Base-by-base conservation (phyloP, 30 jellyfish, hydroid and myxozoan species). In the Rhopilema esculentum region DNA sequence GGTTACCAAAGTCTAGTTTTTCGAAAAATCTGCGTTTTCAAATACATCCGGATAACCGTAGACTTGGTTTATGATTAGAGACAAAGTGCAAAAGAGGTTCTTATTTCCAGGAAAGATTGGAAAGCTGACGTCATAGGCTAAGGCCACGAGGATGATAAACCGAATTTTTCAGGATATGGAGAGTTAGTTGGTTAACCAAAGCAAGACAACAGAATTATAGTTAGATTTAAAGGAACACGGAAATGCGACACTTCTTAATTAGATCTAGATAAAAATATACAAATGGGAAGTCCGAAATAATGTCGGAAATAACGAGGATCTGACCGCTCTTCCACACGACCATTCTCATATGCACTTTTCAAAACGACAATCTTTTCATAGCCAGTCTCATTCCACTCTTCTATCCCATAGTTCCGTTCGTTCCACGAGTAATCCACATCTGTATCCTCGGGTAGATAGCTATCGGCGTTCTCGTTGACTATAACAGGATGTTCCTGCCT, bases 311-410 rank as follows among this genome's bases (percentile, higher is more conserved):
- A n/a, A n/a, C n/a, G n/a, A n/a, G n/a, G n/a, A 6, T 40, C 57
- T 40, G 49, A 85, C 94, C 94, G 75, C 71, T 85, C 94, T 40
- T 85, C 94, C 84, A 85, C 28, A 15, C 18, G 77, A 19, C 76
- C 80, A 62, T 8, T 27, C 21, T 74, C 75, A 28, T 85, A 66
- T 4, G 77, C 63, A 29, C 65, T 73, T 16, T 51, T 63, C 75
- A 85, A 63, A 0, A 85, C 72, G 20, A 85, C 83, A 48, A 74
- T 72, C 17, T 85, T 69, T 1, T 64, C 77, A n/a, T 27, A 18
- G 16, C 30, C 77, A 62, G 49, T 30, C 83, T 63, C 66, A 1
- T 19, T 49, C 21, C 51, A 49, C 63, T 85, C 8, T n/a, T 67
- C 27, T 12, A 20, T 72, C 74, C 40, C 84, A 9, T 24, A 24